Evolutionary conservation across 92 coral and sea anemone species (phyloP).

Genomic region (Porites divaricata): DNA sequence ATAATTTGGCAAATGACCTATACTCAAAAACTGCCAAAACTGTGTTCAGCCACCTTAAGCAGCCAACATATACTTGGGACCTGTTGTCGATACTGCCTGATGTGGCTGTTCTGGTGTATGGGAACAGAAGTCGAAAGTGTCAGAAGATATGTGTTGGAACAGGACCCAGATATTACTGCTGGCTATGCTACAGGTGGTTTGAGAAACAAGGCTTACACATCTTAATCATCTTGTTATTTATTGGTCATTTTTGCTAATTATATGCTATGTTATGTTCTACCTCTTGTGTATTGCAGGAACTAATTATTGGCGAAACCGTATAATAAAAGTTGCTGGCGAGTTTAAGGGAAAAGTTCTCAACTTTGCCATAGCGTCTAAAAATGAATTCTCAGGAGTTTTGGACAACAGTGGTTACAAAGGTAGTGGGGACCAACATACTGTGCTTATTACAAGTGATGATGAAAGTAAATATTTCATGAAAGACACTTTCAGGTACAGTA

Average conservation of each 20-base stretch:
- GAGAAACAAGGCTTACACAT: too few relatives aligned
- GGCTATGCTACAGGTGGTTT: too few relatives aligned
- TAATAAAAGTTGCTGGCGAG: conserved; percentile 77
- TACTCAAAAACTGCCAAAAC: too few relatives aligned
- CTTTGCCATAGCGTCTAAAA: conserved; percentile 80
- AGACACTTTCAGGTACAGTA: conserved; percentile 78
- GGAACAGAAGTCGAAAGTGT: too few relatives aligned
- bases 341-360: conserved; percentile 75
- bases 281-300: conserved; percentile 64
- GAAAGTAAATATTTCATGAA: conserved; percentile 88
- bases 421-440: conserved; percentile 57
- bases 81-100: too few relatives aligned
- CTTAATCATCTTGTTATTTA: background rate
- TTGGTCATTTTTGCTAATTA: background rate
- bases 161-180: too few relatives aligned
- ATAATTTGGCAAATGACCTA: too few relatives aligned
- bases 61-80: too few relatives aligned
- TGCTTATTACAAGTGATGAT: conserved; percentile 77
- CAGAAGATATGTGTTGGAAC: too few relatives aligned
- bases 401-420: conserved; percentile 44
- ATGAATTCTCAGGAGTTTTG: conserved; percentile 37
- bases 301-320: conserved; percentile 96
- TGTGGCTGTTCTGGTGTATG: too few relatives aligned
- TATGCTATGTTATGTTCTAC: background rate
- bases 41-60: too few relatives aligned